A percentile compares a stretch with the other conserved stretches of the same genome.
phyloP scores from a whole-genome alignment of 2,888 invertebrate species.

The Pachydiplax longipennis region DNA sequence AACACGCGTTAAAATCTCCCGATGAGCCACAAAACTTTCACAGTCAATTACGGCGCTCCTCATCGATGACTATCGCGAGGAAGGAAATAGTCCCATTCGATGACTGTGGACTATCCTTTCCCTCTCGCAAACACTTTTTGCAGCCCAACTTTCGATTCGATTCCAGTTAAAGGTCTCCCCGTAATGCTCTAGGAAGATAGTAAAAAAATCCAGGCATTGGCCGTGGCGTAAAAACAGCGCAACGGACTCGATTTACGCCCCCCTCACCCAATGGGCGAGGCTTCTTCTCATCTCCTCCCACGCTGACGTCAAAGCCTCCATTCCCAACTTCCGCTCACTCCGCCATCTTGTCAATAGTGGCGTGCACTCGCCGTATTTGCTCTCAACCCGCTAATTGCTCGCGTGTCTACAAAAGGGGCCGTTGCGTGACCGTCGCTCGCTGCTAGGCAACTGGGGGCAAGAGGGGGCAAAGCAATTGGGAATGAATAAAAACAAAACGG shows the following conservation, averaged over 20 bases:
- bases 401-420: slow-evolving; percentile 33
- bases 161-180: neutral
- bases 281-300: neutral
- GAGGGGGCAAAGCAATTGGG: neutral
- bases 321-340: slow-evolving; percentile 24
- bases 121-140: neutral
- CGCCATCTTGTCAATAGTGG: slow-evolving; percentile 41
- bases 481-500: neutral
- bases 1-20: too few relatives aligned
- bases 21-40: neutral
- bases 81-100: neutral
- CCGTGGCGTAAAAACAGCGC: neutral
- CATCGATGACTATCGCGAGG: neutral
- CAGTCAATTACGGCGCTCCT: neutral
- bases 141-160: neutral
- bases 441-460: slow-evolving; percentile 29
- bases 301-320: slow-evolving; percentile 36
- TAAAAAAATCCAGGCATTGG: neutral
- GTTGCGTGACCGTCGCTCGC: slow-evolving; percentile 37
- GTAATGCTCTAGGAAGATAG: neutral
- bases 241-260: neutral
- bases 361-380: slow-evolving; percentile 40
- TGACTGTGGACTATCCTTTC: neutral
- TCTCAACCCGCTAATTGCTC: slow-evolving; percentile 38
- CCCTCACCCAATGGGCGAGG: slow-evolving; percentile 24